phyloP scores from a whole-genome alignment of 92 coral and sea anemone genomes.

The Heliopora coerulea region DNA sequence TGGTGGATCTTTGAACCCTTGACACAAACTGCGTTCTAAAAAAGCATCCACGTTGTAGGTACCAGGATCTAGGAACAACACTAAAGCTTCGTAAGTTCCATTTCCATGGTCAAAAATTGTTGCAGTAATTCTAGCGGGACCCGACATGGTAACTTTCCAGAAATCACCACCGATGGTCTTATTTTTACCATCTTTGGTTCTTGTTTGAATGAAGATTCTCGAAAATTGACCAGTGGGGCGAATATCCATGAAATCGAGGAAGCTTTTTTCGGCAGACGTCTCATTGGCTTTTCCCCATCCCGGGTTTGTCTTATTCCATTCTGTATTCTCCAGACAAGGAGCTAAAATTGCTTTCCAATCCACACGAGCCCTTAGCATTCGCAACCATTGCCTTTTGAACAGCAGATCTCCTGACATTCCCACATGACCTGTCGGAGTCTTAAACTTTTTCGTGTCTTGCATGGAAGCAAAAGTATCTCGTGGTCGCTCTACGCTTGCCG shows the following conservation, averaged over 20 bases:
- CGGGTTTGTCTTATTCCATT: conserved; percentile 37
- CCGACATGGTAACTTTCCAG: conserved; percentile 69
- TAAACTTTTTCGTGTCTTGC: too few species aligned
- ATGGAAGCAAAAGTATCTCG: too few species aligned
- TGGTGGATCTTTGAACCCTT: conserved; percentile 81
- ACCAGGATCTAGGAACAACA: conserved; percentile 86
- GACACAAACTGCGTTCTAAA: conserved; percentile 77
- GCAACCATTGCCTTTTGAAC: conserved; percentile 77
- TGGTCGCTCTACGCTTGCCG: too few species aligned
- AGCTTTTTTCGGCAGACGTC: conserved; percentile 51
- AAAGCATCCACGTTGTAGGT: conserved; percentile 55
- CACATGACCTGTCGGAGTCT: too few species aligned
- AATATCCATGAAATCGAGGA: conserved; percentile 61
- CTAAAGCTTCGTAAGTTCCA: conserved; percentile 86
- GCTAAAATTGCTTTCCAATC: conserved; percentile 60
- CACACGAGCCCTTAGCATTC: conserved; percentile 56
- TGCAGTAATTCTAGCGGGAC: conserved; percentile 72
- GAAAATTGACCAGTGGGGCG: conserved; percentile 80
- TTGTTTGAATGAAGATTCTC: conserved; percentile 73
- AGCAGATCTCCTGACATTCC: too few species aligned
- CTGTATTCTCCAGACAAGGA: conserved; percentile 55
- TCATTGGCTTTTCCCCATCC: conserved; percentile 58
- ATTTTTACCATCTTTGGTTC: conserved; percentile 58
- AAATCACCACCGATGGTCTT: conserved; percentile 78
- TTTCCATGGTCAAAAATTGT: conserved; percentile 81